Percentiles rank a stretch among this genome's conserved stretches.
These are phyloP conservation scores for Drosophila athabasca DNA, from an alignment of 1,140 invertebrate species.

Conservation along the genomic window DNA sequence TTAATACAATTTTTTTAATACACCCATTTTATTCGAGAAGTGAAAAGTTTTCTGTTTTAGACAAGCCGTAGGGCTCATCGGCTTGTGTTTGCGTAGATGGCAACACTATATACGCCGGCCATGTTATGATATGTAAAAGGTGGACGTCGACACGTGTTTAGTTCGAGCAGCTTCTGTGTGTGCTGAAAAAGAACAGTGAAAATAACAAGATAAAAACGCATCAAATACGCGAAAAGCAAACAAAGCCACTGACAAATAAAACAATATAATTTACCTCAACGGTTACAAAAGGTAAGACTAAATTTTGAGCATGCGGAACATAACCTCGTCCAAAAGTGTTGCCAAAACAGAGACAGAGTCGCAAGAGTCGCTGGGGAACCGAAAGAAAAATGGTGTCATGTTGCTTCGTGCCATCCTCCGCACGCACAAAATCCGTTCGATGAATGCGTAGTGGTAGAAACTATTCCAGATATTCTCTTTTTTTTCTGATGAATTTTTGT, in stretches of 20 bases:
- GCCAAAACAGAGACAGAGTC: slow-evolving; percentile 45
- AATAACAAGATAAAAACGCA: slow-evolving; percentile 47
- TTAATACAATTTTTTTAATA: neutral
- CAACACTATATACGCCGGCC: slow-evolving; percentile 79
- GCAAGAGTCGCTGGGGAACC: slow-evolving; percentile 28
- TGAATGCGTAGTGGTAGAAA: too few relatives aligned
- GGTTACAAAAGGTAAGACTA: slow-evolving; percentile 66
- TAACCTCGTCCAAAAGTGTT: slow-evolving; percentile 77
- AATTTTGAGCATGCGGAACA: slow-evolving; percentile 66
- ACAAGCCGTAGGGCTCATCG: slow-evolving; percentile 17
- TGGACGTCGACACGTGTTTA: slow-evolving; percentile 83
- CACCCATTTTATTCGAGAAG: neutral
- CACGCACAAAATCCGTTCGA: slow-evolving; percentile 7
- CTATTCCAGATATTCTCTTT: slow-evolving; percentile 12
- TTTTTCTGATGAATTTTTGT: slow-evolving; percentile 33
- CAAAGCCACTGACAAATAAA: slow-evolving; percentile 26
- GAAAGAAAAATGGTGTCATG: slow-evolving; percentile 67
- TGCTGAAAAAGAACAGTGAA: slow-evolving; percentile 43
- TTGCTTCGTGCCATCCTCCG: slow-evolving; percentile 30
- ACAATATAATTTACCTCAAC: slow-evolving; percentile 50
- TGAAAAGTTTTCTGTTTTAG: neutral
- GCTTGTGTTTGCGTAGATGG: slow-evolving; percentile 41
- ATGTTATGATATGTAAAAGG: slow-evolving; percentile 83
- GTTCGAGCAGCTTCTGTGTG: slow-evolving; percentile 52
- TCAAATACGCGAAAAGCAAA: slow-evolving; percentile 14